Base-by-base conservation (phyloP, 2,797 vertebrate genomes). In the Monodelphis domestica region DNA sequence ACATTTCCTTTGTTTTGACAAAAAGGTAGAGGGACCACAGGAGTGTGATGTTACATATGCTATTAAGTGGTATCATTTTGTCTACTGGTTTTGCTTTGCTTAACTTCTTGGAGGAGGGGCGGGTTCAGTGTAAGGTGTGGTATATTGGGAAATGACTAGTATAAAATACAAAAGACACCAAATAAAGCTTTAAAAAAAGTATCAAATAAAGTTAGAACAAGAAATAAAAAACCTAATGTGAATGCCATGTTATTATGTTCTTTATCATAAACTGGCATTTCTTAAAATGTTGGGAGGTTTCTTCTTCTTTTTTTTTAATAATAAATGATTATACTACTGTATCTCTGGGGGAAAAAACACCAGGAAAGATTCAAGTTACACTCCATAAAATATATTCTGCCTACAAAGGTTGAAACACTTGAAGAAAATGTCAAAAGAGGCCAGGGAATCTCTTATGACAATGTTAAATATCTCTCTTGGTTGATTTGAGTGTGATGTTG, bases 381-480 rank as follows among this genome's bases (percentile, higher is more conserved):
- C 38, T 78, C 70, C 21, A 26, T 33, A 70, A 78, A 45, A 17
- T 45, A 45, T 78, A 45, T 45, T 78, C 70, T 78, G 45, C 70
- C 21, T 3, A 45, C 70, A 45, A 78, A 78, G 70, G 70, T 11
- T 45, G 38, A 78, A 26, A 45, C 59, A 45, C 21, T 63, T 63
- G 2, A 78, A 78, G 63, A 24, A 78, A 45, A 78, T 24, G 7
- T 3, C n/a, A 45, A 78, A 78, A 78, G 70, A 78, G 38, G 6
- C 21, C 17, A 11, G 9, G 57, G 38, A 38, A 70, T 38, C 59
- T 94, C 53, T 89, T 45, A 90, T n/a, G 54, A 89, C 33, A 95
- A 88, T 52, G 70, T 55, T 89, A 26, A 29, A 38, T 92, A 96
- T 12, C 92, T 55, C 93, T 78, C 53, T 55, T 53, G 30, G 53